These are phyloP conservation scores for Esox niger DNA, from an alignment of 2,113 vertebrate species.

Conservation along the genomic window DNA sequence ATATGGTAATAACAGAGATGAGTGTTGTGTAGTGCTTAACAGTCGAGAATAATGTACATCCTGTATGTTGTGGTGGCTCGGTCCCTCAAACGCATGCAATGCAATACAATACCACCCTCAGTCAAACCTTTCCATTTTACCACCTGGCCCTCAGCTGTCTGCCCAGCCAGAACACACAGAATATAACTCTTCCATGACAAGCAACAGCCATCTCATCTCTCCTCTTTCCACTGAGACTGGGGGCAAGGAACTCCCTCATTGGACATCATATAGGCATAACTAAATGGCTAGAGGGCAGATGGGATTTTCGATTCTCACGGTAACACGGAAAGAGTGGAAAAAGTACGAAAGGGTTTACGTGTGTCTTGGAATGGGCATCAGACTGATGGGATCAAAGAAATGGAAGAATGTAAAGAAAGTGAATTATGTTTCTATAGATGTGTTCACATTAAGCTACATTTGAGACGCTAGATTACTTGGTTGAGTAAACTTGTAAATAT, in stretches of 20 bases:
- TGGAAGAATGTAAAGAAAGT: too few species aligned
- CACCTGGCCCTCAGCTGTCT: constrained; percentile 51
- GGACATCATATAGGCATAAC: constrained; percentile 8
- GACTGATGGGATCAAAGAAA: constrained; percentile 25
- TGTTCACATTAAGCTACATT: too few species aligned
- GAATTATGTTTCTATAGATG: too few species aligned
- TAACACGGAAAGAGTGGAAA: constrained; percentile 2
- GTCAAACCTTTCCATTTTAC: constrained; percentile 38
- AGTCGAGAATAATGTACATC: background rate
- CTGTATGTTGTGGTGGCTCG: constrained; percentile 11
- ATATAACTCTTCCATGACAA: constrained; percentile 37
- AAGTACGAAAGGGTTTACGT: constrained; percentile 45
- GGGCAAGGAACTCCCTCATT: constrained; percentile 40
- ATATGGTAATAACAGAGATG: background rate
- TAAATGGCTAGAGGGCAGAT: constrained; percentile 15
- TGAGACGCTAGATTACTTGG: too few species aligned
- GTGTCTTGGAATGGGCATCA: constrained; percentile 29
- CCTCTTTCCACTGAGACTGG: constrained; percentile 11
- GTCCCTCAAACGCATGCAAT: constrained; percentile 21
- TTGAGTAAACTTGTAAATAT: too few species aligned
- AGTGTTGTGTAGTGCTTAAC: background rate
- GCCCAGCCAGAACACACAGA: constrained; percentile 18
- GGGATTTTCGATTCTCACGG: constrained; percentile 28
- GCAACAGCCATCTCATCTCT: constrained; percentile 22
- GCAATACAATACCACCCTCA: constrained; percentile 34